Conservation (phyloP, 2,797 vertebrate genomes). For the Chiropotes sagulatus region DNA sequence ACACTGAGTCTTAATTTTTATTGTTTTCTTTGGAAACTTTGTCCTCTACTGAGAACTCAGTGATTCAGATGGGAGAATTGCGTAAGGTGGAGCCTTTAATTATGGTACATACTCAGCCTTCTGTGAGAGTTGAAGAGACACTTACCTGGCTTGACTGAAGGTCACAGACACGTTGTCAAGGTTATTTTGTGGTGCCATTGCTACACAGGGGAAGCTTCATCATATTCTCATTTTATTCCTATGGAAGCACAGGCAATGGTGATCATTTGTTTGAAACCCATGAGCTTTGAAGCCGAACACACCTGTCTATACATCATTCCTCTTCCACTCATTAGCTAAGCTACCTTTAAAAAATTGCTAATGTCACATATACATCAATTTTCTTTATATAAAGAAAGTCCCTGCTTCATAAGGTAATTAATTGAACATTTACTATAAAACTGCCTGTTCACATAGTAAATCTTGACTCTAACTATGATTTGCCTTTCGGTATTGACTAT, state of each 20-base stretch:
- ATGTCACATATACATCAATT: background rate
- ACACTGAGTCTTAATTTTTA: background rate
- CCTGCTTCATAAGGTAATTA: background rate
- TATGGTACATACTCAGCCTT: rapidly evolving
- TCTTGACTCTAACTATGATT: background rate
- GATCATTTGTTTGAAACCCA: background rate
- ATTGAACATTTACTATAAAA: background rate
- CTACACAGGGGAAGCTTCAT: background rate
- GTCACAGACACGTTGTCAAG: too few relatives aligned
- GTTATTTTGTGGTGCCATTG: background rate
- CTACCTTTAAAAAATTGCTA: background rate
- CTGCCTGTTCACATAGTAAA: background rate
- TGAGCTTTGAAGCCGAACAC: background rate
- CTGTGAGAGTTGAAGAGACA: background rate
- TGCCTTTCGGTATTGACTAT: background rate
- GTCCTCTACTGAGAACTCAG: background rate
- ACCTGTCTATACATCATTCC: rapidly evolving
- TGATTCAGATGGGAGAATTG: background rate
- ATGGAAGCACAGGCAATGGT: rapidly evolving
- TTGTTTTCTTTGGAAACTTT: background rate
- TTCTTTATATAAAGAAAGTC: background rate
- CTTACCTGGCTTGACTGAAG: too few relatives aligned
- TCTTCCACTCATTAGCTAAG: background rate
- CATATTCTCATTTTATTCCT: background rate
- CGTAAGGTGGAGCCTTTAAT: background rate